phyloP scores from a whole-genome alignment of 2,888 invertebrate species.

The Lasioglossum pauxillum region DNA sequence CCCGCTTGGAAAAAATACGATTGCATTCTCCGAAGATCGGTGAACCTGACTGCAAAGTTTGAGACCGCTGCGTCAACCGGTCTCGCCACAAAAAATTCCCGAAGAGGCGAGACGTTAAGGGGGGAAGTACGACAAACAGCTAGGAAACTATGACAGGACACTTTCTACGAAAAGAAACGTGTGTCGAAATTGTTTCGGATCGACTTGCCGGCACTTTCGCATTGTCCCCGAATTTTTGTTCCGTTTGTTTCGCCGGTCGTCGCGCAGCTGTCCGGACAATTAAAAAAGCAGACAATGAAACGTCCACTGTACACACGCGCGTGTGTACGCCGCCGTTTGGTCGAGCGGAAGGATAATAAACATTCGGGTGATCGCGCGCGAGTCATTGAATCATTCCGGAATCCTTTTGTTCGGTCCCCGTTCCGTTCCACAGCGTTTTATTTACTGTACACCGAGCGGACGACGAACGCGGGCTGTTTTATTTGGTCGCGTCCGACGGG shows the following conservation, averaged over 20 bases:
- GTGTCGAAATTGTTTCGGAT: background rate
- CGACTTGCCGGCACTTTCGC: background rate
- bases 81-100: background rate
- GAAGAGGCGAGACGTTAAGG: background rate
- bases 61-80: background rate
- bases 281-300: slow-evolving; percentile 15
- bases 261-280: background rate
- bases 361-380: slow-evolving; percentile 1
- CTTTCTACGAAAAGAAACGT: background rate
- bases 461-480: slow-evolving; percentile 2
- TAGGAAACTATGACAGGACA: background rate
- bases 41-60: background rate
- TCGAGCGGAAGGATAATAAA: slow-evolving; percentile 12
- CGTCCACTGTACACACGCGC: background rate
- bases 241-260: background rate
- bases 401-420: background rate
- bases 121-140: background rate
- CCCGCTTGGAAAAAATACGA: background rate
- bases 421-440: background rate
- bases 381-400: background rate
- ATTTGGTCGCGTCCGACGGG: background rate
- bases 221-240: background rate
- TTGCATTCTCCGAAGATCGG: background rate
- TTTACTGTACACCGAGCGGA: background rate
- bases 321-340: background rate